Base-by-base conservation (phyloP, 2,888 invertebrate genomes). In the Tachystola acroxantha region DNA sequence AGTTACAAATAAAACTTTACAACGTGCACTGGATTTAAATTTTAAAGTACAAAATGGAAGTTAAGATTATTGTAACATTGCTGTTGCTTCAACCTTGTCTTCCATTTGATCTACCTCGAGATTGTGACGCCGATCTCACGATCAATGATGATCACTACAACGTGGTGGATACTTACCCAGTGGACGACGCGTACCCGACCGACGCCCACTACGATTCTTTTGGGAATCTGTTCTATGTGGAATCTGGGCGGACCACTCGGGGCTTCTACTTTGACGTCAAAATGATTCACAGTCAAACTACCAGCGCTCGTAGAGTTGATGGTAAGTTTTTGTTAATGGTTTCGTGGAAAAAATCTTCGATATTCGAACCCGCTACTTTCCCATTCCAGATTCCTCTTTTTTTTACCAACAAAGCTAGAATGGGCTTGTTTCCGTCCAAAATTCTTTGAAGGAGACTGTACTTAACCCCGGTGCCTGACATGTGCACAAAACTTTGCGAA, bases 161-260 rank as follows among this genome's bases (percentile, higher is more conserved):
- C 34, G 45, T 68, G 1, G 54, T 63, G 0, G 41, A 67, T 19
- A 63, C 57, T 0, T 77, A 76, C 33, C 39, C 66, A 1, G 51
- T 75, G 0, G 69, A 66, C 0, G 61, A 73, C 12, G 63, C 57
- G 0, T 62, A 61, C 29, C 79, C 82, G 0, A 69, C 70, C 0
- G 77, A 82, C 37, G 74, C 77, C 0, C 79, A 81, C 41, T 81
- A 62, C 31, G 82, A 82, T 41, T 54, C 45, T 1, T 65, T 55
- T 14, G 82, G 80, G 1, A 81, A 82, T 47, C 47, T 82, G 22
- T 82, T 84, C 45, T 84, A 62, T 24, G 74, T 84, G 2, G 64
- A 69, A 44, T 60, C 66, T 1, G 66, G 63, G 14, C 54, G 50
- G 33, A 65, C 65, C 29, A 48, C 49, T 1, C 50, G 66, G 2